Conservation (phyloP, 2,888 invertebrate genomes). For the Drosophila helvetica region DNA sequence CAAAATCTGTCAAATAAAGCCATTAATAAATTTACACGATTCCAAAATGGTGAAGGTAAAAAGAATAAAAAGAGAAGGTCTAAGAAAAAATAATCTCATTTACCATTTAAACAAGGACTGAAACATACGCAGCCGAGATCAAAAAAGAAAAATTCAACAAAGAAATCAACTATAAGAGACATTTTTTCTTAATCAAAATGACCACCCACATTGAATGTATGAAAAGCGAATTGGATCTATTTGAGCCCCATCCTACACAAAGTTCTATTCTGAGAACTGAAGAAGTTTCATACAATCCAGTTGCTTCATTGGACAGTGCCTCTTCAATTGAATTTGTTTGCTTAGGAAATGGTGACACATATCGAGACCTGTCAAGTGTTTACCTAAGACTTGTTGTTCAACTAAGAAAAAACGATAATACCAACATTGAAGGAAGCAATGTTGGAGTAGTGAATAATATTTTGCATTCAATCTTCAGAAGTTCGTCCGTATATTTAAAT, state of each 20-base stretch:
- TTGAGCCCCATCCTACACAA: background rate
- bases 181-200: constrained; percentile 3
- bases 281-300: background rate
- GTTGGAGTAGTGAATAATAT: constrained; percentile 5
- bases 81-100: background rate
- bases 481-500: constrained; percentile 9
- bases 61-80: background rate
- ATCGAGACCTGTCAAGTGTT: background rate
- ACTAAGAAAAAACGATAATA: background rate
- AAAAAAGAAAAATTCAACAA: background rate
- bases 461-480: constrained; percentile 10
- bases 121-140: background rate
- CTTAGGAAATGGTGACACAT: constrained; percentile 3
- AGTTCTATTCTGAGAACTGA: background rate
- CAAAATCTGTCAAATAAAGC: background rate
- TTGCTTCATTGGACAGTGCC: background rate
- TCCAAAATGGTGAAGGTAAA: constrained; percentile 2
- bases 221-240: background rate
- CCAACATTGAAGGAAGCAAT: background rate
- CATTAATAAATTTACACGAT: background rate
- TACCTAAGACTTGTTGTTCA: background rate
- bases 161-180: background rate
- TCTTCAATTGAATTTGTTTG: background rate
- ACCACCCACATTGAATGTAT: background rate
- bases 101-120: background rate